Conservation (phyloP, 2,888 invertebrate genomes). For the Chymomyza fuscimana region DNA sequence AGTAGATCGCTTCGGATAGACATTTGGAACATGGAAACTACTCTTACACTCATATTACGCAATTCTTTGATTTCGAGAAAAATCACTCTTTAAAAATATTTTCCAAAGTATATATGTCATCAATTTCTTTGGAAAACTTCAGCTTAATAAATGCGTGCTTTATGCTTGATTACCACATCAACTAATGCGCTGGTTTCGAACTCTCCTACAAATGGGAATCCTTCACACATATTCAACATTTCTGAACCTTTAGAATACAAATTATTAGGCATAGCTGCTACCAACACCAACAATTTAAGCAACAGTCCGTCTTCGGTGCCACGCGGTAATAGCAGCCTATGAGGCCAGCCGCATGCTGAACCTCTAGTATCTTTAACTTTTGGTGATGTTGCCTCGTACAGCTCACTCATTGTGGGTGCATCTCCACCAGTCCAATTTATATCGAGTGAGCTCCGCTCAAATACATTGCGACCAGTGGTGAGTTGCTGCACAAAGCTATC, state of each 20-base stretch:
- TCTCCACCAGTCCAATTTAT: constrained; percentile 80
- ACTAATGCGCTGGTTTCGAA: neutral
- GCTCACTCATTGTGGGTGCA: constrained; percentile 77
- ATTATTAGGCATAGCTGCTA: constrained; percentile 77
- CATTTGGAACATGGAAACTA: no score
- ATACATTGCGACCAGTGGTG: constrained; percentile 78
- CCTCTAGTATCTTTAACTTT: constrained; percentile 41
- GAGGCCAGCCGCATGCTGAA: constrained; percentile 82
- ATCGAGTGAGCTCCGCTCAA: constrained; percentile 49
- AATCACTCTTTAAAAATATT: no score
- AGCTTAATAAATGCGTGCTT: neutral
- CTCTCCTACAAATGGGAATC: neutral
- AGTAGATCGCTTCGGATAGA: no score
- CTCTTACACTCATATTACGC: no score
- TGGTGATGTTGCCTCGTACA: constrained; percentile 78
- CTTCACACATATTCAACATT: constrained; percentile 15
- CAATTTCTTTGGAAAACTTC: neutral
- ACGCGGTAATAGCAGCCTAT: constrained; percentile 83
- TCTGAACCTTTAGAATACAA: constrained; percentile 9
- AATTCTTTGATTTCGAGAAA: no score
- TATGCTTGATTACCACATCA: constrained; percentile 46
- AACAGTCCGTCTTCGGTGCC: constrained; percentile 83
- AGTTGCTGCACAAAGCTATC: constrained; percentile 83
- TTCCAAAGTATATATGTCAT: no score
- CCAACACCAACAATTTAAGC: constrained; percentile 82